Conservation (phyloP, 2,888 invertebrate genomes). For the Mythimna albipuncta region DNA sequence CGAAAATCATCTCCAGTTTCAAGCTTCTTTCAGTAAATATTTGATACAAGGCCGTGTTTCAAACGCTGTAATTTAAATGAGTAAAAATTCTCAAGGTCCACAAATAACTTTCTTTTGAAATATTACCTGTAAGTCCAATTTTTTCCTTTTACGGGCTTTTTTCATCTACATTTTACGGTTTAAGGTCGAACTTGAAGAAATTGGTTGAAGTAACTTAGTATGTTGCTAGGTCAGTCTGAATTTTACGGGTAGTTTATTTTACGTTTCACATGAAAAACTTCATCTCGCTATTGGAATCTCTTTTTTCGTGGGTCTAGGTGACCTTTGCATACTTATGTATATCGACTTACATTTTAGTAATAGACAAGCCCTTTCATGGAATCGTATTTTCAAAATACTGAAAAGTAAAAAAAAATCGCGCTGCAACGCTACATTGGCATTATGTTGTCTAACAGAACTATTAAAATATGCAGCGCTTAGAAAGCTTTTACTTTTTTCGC, state of each 20-base stretch:
- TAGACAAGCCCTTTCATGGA: no score
- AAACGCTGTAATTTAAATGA: conserved; percentile 34
- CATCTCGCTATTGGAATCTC: neutral
- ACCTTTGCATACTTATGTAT: no score
- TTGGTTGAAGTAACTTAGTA: conserved; percentile 3
- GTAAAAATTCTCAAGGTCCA: conserved; percentile 40
- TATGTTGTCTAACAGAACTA: no score
- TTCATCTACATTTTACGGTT: conserved; percentile 21
- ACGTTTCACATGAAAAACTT: neutral
- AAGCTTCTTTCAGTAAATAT: conserved; percentile 12
- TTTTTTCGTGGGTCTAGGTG: neutral
- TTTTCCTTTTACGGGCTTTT: conserved; percentile 15
- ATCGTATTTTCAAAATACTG: no score
- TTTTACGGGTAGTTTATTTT: neutral
- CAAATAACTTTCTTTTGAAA: conserved; percentile 45
- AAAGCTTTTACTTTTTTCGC: no score
- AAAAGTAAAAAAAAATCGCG: no score
- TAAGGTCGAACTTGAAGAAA: conserved; percentile 16
- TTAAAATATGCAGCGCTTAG: no score
- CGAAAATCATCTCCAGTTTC: neutral
- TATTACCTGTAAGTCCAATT: conserved; percentile 10
- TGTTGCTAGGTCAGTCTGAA: neutral
- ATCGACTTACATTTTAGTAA: no score
- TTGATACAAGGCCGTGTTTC: conserved; percentile 32
- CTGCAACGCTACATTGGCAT: no score